Base-by-base conservation (phyloP, 1,140 invertebrate genomes). In the Dendroctonus ponderosae region DNA sequence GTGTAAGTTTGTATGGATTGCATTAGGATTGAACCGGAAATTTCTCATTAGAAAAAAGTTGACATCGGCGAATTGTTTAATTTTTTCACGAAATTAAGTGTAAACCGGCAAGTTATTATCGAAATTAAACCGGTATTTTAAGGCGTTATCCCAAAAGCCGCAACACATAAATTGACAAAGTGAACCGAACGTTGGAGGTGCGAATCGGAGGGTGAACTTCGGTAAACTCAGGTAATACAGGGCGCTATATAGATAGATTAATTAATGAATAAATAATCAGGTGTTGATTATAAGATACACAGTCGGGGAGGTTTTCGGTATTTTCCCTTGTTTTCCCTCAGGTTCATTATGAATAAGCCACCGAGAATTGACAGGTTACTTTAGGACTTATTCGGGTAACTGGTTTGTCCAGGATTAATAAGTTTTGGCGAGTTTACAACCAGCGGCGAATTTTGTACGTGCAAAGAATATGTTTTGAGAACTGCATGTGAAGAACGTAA, bases 241-340 rank as follows among this genome's bases (percentile, higher is more conserved):
- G 54, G 56, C 48, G 43, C 43, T 50, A 41, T 52, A 66, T 66
- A 59, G 63, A 68, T 68, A 68, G 67, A 68, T 68, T 68, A 68
- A 68, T 68, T 68, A 68, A 68, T 68, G 67, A 68, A 68, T 68
- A 68, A 68, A 64, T 63, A 68, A 68, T 68, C 61, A 59, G 49
- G 67, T 52, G 49, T 63, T 68, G 67, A 68, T 68, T 62, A 68
- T 68, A 68, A 68, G 67, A 68, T 68, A 68, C 38, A 63, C 51
- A 46, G 49, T 64, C 26, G 46, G 56, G 61, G 63, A 15, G 48
- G 63, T 64, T 64, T 64, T 64, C 42, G 42, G 49, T 12, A 12
- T 50, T 66, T 66, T 66, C 56, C 54, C 56, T 26, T 26, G 26
- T 26, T 26, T 26, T 26, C 26, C 41, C 49, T 8, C 39, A 12